Conservation (phyloP, 2,113 vertebrate genomes). For the Marmota monax region DNA sequence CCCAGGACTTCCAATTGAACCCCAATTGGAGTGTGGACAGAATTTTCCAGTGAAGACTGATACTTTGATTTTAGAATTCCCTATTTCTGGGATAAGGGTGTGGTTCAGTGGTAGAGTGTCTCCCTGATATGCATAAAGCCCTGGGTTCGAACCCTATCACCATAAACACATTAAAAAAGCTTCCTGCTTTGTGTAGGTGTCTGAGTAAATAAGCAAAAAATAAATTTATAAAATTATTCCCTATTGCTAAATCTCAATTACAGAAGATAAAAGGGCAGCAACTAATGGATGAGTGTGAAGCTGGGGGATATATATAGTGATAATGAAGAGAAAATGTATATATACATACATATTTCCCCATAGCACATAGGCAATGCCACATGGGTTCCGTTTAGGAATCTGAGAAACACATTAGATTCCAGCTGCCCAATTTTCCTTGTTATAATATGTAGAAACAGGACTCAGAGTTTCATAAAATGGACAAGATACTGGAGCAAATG, state of each 20-base stretch:
- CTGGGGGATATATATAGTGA: background rate
- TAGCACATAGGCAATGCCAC: background rate
- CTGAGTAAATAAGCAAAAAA: no score
- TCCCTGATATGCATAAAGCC: no score
- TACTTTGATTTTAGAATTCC: constrained; percentile 48
- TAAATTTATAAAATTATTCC: background rate
- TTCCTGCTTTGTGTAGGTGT: no score
- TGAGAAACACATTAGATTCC: background rate
- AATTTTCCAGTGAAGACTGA: constrained; percentile 19
- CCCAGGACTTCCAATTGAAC: constrained; percentile 8
- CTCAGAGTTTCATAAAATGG: background rate
- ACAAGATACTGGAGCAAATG: background rate
- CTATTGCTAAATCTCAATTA: background rate
- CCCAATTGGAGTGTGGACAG: background rate
- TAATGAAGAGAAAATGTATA: background rate
- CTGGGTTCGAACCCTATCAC: no score
- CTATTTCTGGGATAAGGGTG: background rate
- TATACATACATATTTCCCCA: background rate
- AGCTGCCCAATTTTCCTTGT: background rate
- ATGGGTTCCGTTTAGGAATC: background rate
- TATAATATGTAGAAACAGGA: constrained; percentile 18
- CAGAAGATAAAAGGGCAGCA: background rate
- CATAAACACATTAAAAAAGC: no score
- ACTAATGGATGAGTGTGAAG: background rate
- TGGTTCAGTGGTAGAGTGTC: no score